These are phyloP conservation scores for Ernsta delagoae DNA, from an alignment of 2,888 invertebrate genomes.

Conservation along the genomic window DNA sequence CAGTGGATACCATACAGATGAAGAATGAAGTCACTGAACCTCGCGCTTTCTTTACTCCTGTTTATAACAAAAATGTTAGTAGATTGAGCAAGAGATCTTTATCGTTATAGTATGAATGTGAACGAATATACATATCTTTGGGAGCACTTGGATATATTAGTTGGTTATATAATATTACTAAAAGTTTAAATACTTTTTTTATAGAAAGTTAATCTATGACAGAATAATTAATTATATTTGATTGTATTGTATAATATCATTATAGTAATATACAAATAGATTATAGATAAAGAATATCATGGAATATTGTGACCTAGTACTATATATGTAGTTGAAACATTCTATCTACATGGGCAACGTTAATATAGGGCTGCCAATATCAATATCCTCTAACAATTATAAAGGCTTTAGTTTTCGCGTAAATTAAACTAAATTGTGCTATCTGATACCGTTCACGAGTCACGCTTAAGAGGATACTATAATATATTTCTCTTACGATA, in stretches of 20 bases:
- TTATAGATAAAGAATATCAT: constrained; percentile 29
- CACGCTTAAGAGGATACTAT: neutral
- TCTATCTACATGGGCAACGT: constrained; percentile 36
- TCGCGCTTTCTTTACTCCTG: too few species aligned
- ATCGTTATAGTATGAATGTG: neutral
- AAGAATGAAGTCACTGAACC: too few species aligned
- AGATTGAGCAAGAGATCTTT: too few species aligned
- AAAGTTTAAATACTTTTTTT: neutral
- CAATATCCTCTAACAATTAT: constrained; percentile 24
- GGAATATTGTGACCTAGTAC: constrained; percentile 39
- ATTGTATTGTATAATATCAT: constrained; percentile 14
- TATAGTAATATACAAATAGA: neutral
- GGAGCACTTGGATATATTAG: constrained; percentile 22
- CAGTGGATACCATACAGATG: too few species aligned
- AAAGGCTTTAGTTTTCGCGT: constrained; percentile 39
- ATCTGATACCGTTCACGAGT: constrained; percentile 21
- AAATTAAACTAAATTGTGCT: constrained; percentile 58
- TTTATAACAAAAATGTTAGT: too few species aligned
- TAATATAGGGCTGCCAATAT: constrained; percentile 33
- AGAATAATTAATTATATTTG: too few species aligned
- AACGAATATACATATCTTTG: constrained; percentile 31
- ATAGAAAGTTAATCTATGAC: neutral
- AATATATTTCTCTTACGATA: neutral
- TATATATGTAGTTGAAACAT: constrained; percentile 33
- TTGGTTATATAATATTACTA: constrained; percentile 9